Evolutionary conservation across 2,797 vertebrate genomes (phyloP).

Genomic region (Hypotaenidia okinawae): DNA sequence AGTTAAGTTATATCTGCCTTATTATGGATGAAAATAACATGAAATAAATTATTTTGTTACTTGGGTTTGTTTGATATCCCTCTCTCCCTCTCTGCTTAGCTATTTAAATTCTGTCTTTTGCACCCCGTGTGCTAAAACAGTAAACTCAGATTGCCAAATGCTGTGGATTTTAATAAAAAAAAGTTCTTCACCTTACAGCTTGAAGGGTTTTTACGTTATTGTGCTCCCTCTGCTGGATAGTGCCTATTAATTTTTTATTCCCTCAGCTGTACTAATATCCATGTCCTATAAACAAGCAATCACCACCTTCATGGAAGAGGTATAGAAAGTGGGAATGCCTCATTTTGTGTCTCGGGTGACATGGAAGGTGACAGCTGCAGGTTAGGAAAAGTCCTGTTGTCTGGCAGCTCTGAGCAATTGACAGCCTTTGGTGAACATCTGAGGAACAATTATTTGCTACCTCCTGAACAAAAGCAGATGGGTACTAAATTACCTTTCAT

Average conservation of each 20-base stretch:
- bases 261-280: neutral
- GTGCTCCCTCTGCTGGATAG: conserved; percentile 68
- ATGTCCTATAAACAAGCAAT: neutral
- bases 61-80: neutral
- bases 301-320: neutral
- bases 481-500: neutral
- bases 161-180: neutral
- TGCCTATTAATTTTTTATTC: conserved; percentile 20
- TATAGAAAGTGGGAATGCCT: neutral
- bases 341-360: neutral
- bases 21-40: neutral
- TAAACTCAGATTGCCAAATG: neutral
- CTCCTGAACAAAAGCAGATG: conserved; percentile 5
- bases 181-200: neutral
- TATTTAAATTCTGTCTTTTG: neutral
- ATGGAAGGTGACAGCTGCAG: neutral
- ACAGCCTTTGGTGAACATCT: neutral
- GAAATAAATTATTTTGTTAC: neutral
- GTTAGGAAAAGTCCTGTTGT: neutral
- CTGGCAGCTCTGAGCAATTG: neutral
- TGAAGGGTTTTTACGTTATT: neutral
- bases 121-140: neutral
- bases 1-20: neutral
- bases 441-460: neutral
- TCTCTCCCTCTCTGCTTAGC: neutral